phyloP scores from a whole-genome alignment of 2,113 vertebrate species.

The Amazona guildingii region DNA sequence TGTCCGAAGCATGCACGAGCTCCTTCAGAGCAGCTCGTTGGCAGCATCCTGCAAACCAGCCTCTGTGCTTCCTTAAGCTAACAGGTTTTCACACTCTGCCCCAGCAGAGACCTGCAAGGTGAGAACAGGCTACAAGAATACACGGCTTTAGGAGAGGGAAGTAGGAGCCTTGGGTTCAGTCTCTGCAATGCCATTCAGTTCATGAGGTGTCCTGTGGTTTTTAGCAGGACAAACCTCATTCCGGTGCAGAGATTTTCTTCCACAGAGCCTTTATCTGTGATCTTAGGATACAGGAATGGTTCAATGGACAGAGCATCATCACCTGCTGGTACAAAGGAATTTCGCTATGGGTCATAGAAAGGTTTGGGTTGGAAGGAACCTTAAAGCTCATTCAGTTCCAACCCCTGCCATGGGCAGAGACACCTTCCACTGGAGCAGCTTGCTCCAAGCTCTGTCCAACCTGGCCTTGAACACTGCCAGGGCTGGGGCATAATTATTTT shows the following conservation, averaged over 20 bases:
- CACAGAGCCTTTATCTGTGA: not conserved
- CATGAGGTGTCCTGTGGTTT: not conserved
- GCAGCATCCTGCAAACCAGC: not conserved
- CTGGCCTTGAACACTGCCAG: not conserved
- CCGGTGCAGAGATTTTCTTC: not conserved
- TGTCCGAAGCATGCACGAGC: accelerated
- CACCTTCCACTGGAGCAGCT: not conserved
- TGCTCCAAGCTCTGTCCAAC: not conserved
- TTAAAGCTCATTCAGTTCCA: not conserved
- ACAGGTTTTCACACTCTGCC: not conserved
- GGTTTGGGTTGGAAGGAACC: not conserved
- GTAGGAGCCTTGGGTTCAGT: not conserved
- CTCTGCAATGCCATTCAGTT: not conserved
- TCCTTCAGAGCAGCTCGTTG: not conserved
- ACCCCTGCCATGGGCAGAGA: not conserved
- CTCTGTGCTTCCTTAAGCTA: not conserved
- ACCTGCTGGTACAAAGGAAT: not conserved
- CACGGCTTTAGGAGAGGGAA: not conserved
- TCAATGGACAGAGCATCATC: not conserved
- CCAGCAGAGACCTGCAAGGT: not conserved
- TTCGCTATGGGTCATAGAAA: not conserved
- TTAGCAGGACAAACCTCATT: not conserved
- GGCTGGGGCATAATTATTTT: not conserved
- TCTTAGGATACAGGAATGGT: not conserved
- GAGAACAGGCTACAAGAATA: not conserved